Evolutionary conservation across 2,888 invertebrate species (phyloP).

Genomic region (Caenorhabditis plicata): DNA sequence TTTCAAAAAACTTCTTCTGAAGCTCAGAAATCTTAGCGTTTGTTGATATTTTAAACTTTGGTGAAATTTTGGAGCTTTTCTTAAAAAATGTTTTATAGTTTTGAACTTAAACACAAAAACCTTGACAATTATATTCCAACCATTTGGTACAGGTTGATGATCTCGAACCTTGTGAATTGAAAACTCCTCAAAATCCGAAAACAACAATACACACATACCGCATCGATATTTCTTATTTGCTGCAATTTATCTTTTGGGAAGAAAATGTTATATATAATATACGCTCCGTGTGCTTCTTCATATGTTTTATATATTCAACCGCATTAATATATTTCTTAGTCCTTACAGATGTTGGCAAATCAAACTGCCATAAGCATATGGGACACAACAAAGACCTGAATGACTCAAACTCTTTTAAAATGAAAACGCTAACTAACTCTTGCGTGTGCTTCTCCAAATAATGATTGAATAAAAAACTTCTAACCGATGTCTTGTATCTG

Average conservation of each 20-base stretch:
- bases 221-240: conserved; percentile 3
- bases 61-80: neutral
- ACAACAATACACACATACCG: conserved; percentile 8
- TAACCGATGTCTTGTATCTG: conserved; percentile 28
- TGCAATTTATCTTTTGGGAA: neutral
- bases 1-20: conserved; percentile 7
- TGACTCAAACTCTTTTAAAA: neutral
- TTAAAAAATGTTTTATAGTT: too few species aligned
- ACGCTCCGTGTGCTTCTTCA: conserved; percentile 7
- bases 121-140: conserved; percentile 7
- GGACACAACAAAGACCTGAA: conserved; percentile 22
- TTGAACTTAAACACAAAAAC: too few species aligned
- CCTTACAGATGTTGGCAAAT: conserved; percentile 2
- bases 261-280: neutral
- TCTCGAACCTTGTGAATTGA: conserved; percentile 3
- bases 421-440: conserved; percentile 13
- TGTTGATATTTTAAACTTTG: neutral
- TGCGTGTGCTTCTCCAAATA: conserved; percentile 22
- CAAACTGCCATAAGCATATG: conserved; percentile 15
- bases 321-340: conserved; percentile 3
- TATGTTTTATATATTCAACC: conserved; percentile 2
- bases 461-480: conserved; percentile 22
- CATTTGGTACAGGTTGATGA: neutral
- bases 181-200: neutral
- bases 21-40: conserved; percentile 1